Evolutionary conservation across 1,140 invertebrate species (phyloP).

Genomic region (Chelonus insularis): DNA sequence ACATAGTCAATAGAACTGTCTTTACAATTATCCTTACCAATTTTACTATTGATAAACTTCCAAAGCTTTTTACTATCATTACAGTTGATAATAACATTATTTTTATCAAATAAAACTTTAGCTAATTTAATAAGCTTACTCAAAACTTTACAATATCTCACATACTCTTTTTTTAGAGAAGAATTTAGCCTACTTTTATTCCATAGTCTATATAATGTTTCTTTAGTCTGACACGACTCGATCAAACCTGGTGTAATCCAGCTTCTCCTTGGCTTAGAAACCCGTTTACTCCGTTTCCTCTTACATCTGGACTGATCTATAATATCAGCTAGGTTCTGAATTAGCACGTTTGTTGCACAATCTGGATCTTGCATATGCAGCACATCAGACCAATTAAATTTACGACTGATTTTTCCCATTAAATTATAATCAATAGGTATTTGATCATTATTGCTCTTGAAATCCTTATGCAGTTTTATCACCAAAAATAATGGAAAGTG

Average conservation of each 20-base stretch:
- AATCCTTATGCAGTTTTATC: not conserved
- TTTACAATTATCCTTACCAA: too few relatives aligned
- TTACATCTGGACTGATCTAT: not conserved
- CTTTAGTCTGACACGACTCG: slow-evolving; percentile 1
- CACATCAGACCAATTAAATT: not conserved
- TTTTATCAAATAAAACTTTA: too few relatives aligned
- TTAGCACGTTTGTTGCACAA: not conserved
- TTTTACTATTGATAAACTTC: too few relatives aligned
- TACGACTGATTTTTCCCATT: not conserved
- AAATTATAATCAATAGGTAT: not conserved
- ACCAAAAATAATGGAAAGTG: not conserved
- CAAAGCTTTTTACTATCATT: too few relatives aligned
- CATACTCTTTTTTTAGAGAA: too few relatives aligned
- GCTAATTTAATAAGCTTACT: too few relatives aligned
- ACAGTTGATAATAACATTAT: too few relatives aligned
- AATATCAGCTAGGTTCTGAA: not conserved
- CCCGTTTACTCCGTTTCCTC: too few relatives aligned
- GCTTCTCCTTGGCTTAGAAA: not conserved
- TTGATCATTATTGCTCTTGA: not conserved
- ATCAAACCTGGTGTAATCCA: not conserved
- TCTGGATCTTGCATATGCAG: not conserved
- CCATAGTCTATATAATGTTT: slow-evolving; percentile 30
- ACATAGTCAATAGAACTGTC: too few relatives aligned
- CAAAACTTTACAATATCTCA: too few relatives aligned
- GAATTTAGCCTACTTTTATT: too few relatives aligned